These are phyloP conservation scores for Trilocha varians DNA, from an alignment of 2,888 invertebrate genomes.

Conservation along the genomic window DNA sequence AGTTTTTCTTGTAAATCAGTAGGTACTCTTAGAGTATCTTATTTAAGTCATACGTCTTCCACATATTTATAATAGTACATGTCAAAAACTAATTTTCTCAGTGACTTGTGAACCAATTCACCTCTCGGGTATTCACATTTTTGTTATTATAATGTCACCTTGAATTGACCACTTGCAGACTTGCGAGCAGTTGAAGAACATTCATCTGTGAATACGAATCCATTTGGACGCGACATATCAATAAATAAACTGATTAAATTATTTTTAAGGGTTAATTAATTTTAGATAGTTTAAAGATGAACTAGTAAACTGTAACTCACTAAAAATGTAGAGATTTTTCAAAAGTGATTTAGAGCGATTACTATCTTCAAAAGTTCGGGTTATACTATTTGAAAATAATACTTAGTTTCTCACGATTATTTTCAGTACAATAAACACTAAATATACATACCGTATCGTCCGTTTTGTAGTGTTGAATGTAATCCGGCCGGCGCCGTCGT, in stretches of 20 bases:
- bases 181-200: slow-evolving; percentile 7
- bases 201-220: background rate
- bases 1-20: too few relatives aligned
- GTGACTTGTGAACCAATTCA: background rate
- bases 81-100: background rate
- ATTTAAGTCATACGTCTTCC: too few relatives aligned
- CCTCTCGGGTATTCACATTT: slow-evolving; percentile 36
- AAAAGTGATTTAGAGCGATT: too few relatives aligned
- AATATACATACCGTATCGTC: slow-evolving; percentile 9
- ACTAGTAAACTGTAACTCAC: too few relatives aligned
- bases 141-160: slow-evolving; percentile 53
- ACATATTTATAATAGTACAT: too few relatives aligned
- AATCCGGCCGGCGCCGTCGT: slow-evolving; percentile 16
- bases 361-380: too few relatives aligned
- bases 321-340: too few relatives aligned
- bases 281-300: too few relatives aligned
- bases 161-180: slow-evolving; percentile 54
- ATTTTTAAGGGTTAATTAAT: background rate
- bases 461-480: slow-evolving; percentile 7
- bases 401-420: too few relatives aligned
- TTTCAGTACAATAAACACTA: background rate
- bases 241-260: background rate
- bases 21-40: too few relatives aligned
- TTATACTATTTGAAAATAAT: too few relatives aligned
- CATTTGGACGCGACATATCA: slow-evolving; percentile 14